Conservation (phyloP, 2,113 vertebrate genomes). For the Xiphorhynchus elegans region DNA sequence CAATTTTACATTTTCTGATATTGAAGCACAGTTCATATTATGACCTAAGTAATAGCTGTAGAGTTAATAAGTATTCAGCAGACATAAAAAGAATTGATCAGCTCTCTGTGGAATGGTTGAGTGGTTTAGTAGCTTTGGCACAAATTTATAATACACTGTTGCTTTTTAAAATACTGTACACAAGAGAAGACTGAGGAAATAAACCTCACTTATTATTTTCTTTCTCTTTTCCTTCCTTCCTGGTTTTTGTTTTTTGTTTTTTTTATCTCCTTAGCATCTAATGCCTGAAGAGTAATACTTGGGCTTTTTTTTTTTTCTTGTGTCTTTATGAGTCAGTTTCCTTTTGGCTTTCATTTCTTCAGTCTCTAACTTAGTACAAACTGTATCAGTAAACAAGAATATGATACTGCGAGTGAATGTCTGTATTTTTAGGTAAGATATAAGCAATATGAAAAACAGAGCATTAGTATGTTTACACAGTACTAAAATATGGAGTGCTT, state of each 20-base stretch:
- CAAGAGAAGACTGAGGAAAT: background rate
- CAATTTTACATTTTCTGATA: background rate
- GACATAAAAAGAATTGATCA: background rate
- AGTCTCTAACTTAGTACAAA: background rate
- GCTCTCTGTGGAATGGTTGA: background rate
- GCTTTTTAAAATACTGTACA: constrained; percentile 1
- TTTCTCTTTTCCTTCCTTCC: background rate
- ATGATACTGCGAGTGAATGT: background rate
- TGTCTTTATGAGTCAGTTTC: background rate
- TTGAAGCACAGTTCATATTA: background rate
- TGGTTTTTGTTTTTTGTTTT: too few relatives aligned
- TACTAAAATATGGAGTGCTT: background rate
- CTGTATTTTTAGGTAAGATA: background rate
- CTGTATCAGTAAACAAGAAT: background rate
- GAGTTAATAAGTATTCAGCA: background rate
- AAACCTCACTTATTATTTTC: background rate
- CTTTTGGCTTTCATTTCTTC: background rate
- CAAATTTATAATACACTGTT: background rate
- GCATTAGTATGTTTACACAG: background rate
- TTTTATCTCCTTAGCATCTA: background rate
- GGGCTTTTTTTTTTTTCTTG: background rate
- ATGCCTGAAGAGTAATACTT: background rate
- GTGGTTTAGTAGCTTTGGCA: background rate
- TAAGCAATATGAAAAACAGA: background rate
- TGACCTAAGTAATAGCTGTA: background rate